Conservation (phyloP, 2,888 invertebrate species). For the Drosophila monieri region DNA sequence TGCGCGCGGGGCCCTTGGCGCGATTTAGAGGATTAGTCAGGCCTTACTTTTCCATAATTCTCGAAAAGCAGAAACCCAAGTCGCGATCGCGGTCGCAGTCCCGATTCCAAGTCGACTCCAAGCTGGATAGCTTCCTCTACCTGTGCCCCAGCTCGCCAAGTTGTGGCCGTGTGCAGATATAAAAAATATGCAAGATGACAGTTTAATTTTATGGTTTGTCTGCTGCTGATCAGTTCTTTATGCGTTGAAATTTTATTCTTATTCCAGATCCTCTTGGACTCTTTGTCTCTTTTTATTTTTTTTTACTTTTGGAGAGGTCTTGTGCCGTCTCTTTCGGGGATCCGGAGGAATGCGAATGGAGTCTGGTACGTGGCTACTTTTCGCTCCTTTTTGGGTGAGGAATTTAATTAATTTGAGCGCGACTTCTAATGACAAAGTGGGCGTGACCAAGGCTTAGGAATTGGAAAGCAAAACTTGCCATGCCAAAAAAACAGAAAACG, state of each 20-base stretch:
- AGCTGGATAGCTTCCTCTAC: constrained; percentile 44
- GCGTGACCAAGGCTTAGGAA: constrained; percentile 71
- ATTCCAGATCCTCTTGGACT: constrained; percentile 11
- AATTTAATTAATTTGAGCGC: constrained; percentile 77
- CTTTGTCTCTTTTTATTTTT: constrained; percentile 28
- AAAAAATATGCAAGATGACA: constrained; percentile 84
- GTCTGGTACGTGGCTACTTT: constrained; percentile 62
- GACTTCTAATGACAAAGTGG: constrained; percentile 74
- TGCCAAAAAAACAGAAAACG: not conserved
- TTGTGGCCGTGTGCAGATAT: constrained; percentile 60
- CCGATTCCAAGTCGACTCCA: constrained; percentile 10
- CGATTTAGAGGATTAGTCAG: constrained; percentile 82
- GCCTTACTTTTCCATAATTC: constrained; percentile 80
- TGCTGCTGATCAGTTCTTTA: constrained; percentile 83
- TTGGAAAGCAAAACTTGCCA: constrained; percentile 25
- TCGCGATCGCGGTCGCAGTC: constrained; percentile 3
- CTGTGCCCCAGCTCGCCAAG: constrained; percentile 41
- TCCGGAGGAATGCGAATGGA: constrained; percentile 54
- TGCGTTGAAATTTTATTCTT: constrained; percentile 74
- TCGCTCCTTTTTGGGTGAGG: constrained; percentile 54
- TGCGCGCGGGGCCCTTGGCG: constrained; percentile 62
- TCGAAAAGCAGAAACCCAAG: constrained; percentile 54
- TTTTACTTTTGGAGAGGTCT: constrained; percentile 14
- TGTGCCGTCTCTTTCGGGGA: constrained; percentile 28
- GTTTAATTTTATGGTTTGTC: constrained; percentile 84